Evolutionary conservation across 1,140 invertebrate species (phyloP), one percentile per base, ranked within the genome.

Genomic region (Helicorthomorpha holstii): DNA sequence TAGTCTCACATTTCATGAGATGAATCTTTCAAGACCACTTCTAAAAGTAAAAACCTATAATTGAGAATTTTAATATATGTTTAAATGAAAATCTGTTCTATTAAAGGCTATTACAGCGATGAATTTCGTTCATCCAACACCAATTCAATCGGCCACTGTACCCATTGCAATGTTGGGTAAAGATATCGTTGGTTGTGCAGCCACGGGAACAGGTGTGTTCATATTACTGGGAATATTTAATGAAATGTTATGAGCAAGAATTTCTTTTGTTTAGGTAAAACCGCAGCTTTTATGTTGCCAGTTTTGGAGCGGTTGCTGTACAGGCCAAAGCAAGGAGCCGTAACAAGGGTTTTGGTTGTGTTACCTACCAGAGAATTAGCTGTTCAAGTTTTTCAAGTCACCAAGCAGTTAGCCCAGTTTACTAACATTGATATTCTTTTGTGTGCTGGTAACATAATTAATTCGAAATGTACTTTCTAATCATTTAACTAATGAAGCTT

Each of bases 211-310:
- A 3, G 94, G 93, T 70, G 59, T 7, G 34, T 42, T 19, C 7
- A 47, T 12, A n/a, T 48, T 42, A 4, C 14, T 7, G 7, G 16
- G 4, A 21, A 56, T 51, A 26, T 56, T 34, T n/a, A 55, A 24
- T 10, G 3, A 21, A 24, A 38, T 51, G 12, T 21, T 16, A 38
- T 54, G 16, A 7, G 29, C 29, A 7, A 34, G 7, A 16, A 7
- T 16, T 22, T 16, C 27, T 55, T 29, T 27, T 43, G 2, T 27
- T 56, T 57, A 69, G 71, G 72, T 27, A 98, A 98, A 76, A 98
- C 95, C 1, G 89, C 90, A 0, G 94, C 94, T 0, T 99, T 97
- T 64, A 96, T 98, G 88, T 69, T 99, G 54, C 95, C 95, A 2
- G 93, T 93, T 26, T 64, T 98, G 23, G 95, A 98, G 69, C 73